A percentile compares a stretch with the other conserved stretches of the same genome.
phyloP scores from a whole-genome alignment of 2,797 vertebrate species.

The Siniperca scherzeri region DNA sequence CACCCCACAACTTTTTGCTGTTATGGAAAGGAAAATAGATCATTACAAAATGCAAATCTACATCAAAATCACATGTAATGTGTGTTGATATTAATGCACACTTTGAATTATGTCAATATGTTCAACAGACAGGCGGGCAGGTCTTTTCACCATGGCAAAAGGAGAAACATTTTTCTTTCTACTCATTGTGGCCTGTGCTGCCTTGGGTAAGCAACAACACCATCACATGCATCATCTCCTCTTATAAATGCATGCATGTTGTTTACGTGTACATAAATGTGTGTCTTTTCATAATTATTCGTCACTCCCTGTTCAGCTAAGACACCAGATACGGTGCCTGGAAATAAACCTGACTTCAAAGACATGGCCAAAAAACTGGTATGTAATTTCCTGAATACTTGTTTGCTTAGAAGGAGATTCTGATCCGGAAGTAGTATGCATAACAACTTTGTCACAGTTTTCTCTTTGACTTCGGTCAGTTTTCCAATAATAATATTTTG shows the following conservation, averaged over 20 bases:
- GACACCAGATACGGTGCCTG: not conserved
- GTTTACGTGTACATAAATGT: not conserved
- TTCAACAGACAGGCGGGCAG: not conserved
- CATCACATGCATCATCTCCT: not conserved
- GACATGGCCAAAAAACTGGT: constrained; percentile 75
- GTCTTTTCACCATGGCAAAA: constrained; percentile 63
- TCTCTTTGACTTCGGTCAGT: not conserved
- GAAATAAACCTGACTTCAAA: constrained; percentile 29
- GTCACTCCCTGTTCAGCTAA: constrained; percentile 26
- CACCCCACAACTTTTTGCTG: too few relatives aligned
- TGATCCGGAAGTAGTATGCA: not conserved
- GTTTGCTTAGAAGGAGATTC: not conserved
- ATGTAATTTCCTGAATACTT: constrained; percentile 23
- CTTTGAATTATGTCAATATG: constrained; percentile 10
- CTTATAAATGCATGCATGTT: not conserved
- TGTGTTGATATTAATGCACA: not conserved
- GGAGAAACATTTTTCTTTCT: constrained; percentile 53
- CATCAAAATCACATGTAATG: not conserved
- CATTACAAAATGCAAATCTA: not conserved
- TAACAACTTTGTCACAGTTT: not conserved
- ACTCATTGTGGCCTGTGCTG: constrained; percentile 53
- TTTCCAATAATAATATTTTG: not conserved
- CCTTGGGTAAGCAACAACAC: constrained; percentile 65
- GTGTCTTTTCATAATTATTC: not conserved
- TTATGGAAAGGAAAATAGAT: not conserved